These are phyloP conservation scores for Odontamblyopus rebecca DNA, from an alignment of 2,797 vertebrate species.

Conservation along the genomic window DNA sequence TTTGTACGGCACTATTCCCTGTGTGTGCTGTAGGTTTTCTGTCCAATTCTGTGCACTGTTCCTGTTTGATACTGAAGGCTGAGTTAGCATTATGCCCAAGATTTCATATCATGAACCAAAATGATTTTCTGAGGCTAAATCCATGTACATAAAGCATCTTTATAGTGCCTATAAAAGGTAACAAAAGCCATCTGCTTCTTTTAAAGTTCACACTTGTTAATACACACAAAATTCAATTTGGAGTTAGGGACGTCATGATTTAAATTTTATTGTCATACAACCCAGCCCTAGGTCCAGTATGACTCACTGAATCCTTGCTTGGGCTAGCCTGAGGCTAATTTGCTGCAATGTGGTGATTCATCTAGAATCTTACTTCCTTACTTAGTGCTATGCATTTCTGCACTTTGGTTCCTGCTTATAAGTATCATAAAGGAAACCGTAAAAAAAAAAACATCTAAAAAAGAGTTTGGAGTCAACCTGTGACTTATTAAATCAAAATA, in stretches of 20 bases:
- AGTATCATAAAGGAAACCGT: constrained; percentile 33
- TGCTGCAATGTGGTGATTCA: constrained; percentile 58
- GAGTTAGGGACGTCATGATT: too few species aligned
- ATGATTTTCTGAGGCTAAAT: too few species aligned
- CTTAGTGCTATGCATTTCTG: constrained; percentile 34
- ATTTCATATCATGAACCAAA: too few species aligned
- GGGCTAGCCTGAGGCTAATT: constrained; percentile 39
- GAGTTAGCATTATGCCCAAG: neutral
- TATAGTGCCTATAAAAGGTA: too few species aligned
- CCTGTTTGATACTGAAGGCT: constrained; percentile 13
- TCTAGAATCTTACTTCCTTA: constrained; percentile 59
- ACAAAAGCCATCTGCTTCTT: too few species aligned
- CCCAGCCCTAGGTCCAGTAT: constrained; percentile 16
- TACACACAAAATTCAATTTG: too few species aligned
- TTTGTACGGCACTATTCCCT: constrained; percentile 15
- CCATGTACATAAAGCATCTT: too few species aligned
- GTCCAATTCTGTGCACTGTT: constrained; percentile 28
- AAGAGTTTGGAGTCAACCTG: neutral
- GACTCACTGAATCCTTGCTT: constrained; percentile 56
- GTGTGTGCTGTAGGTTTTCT: constrained; percentile 10
- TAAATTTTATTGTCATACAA: neutral
- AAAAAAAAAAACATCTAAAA: neutral
- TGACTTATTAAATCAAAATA: neutral
- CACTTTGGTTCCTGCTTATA: constrained; percentile 24
- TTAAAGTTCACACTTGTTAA: too few species aligned